Conservation (phyloP, 2,888 invertebrate genomes). For the Cheilosia variabilis region DNA sequence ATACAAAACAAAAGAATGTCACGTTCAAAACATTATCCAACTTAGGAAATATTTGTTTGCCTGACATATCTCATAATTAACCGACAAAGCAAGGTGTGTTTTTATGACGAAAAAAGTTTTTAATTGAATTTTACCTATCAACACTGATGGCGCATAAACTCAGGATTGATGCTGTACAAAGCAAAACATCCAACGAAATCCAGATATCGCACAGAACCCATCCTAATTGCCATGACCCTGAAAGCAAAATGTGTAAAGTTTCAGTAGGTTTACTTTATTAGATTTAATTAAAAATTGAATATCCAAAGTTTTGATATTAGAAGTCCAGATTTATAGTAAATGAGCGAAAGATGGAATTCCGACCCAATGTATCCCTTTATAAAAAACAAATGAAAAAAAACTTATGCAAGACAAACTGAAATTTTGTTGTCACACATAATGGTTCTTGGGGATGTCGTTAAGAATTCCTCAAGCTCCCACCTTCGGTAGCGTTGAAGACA, state of each 20-base stretch:
- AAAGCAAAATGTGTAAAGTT: slow-evolving; percentile 77
- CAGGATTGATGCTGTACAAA: slow-evolving; percentile 96
- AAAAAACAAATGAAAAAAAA: no score
- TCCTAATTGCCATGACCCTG: slow-evolving; percentile 95
- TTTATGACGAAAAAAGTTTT: slow-evolving; percentile 2
- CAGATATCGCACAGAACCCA: slow-evolving; percentile 94
- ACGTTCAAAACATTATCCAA: slow-evolving; percentile 5
- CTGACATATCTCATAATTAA: not conserved
- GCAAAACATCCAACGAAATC: slow-evolving; percentile 95
- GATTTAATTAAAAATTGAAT: not conserved
- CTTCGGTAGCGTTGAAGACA: no score
- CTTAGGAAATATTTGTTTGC: not conserved
- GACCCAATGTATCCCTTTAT: no score
- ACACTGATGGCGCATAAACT: slow-evolving; percentile 97
- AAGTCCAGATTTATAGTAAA: no score
- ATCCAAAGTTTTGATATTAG: no score
- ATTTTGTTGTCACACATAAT: no score
- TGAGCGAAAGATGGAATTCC: no score
- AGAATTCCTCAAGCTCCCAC: no score
- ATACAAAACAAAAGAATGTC: slow-evolving; percentile 22
- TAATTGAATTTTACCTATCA: slow-evolving; percentile 85
- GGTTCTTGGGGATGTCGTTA: no score
- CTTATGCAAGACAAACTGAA: no score
- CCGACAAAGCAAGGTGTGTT: no score
- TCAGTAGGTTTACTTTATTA: slow-evolving; percentile 1